Evolutionary conservation across 92 coral and sea anemone species (phyloP), one percentile per base, ranked within the genome.

Genomic region (Actinernus sp.): DNA sequence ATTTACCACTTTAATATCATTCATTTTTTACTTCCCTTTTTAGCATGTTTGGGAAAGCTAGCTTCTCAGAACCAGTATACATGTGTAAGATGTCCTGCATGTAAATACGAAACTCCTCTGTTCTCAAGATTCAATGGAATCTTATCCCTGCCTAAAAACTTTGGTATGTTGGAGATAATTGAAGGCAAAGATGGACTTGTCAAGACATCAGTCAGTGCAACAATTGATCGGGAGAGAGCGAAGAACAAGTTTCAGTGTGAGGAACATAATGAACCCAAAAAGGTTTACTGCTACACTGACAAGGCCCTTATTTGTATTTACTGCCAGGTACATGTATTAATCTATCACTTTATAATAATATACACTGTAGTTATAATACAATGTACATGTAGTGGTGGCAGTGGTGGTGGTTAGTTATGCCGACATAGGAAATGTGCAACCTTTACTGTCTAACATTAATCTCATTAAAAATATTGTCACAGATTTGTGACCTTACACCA

Each of bases 231-330:
- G 14, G 78, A 69, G 56, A 68, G 76, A 27, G 86, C 84, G 20
- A 88, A 79, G 38, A 72, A 74, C 57, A 84, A 73, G 16, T 76
- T 71, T 26, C 59, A 70, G 7, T 92, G 97, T 46, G 84, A 78
- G 17, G 97, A 92, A 43, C 97, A 92, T 71, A 96, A 92, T 27
- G 97, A 92, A 32, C 82, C 87, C 8, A 71, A 90, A 87, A 92
- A 92, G 49, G 97, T 92, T 5, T 92, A 69, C 29, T 92, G 97
- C 31, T 82, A 83, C 58, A 88, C 94, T 17, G 95, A 88, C 55
- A 70, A 84, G 58, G 82, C 90, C 47, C 82, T 92, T 47, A 86
- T 92, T 31, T 92, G 97, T 55, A 92, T 92, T 49, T 92, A 92
- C 58, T 92, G 97, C 31, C 95, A 92, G 95, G 97, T 92, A 72